Conservation (phyloP, 37 sponge, comb jelly and placozoan species). For the Aplysina aerophoba region DNA sequence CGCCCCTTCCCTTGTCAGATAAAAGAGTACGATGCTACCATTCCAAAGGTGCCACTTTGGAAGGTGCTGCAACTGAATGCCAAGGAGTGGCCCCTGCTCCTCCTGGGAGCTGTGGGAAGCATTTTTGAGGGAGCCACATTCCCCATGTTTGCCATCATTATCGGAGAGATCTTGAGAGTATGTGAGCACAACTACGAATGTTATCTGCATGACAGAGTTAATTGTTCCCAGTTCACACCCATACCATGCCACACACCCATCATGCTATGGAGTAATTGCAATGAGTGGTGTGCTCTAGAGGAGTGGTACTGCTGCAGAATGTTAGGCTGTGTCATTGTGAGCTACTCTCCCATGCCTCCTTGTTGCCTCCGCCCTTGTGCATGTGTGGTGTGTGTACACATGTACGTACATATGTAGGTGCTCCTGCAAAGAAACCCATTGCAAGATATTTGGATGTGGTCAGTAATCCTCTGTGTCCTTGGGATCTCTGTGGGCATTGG, state of each 20-base stretch:
- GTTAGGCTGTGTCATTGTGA: background rate
- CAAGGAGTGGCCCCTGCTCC: slow-evolving; percentile 69
- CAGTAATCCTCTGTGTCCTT: slow-evolving; percentile 61
- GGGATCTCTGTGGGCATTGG: slow-evolving; percentile 56
- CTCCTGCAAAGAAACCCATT: background rate
- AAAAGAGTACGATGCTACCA: background rate
- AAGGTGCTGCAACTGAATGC: slow-evolving; percentile 52
- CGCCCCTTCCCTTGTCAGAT: background rate
- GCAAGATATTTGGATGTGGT: slow-evolving; percentile 33
- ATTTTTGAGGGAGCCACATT: slow-evolving; percentile 54
- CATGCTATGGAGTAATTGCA: no score
- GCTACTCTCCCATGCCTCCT: no score
- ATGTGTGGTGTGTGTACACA: no score
- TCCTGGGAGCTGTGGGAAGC: slow-evolving; percentile 65
- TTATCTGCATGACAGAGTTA: no score
- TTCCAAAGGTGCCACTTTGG: background rate
- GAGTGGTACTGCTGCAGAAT: no score
- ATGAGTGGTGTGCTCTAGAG: no score
- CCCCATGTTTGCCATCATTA: slow-evolving; percentile 76
- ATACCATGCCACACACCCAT: no score
- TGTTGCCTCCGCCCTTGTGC: background rate
- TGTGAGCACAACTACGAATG: background rate
- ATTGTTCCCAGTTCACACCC: no score
- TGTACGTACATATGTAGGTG: background rate
- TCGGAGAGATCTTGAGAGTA: slow-evolving; percentile 58